Percentiles rank a stretch among this genome's conserved stretches.
Conservation (phyloP, 2,797 vertebrate species). For the Sphaeramia orbicularis region DNA sequence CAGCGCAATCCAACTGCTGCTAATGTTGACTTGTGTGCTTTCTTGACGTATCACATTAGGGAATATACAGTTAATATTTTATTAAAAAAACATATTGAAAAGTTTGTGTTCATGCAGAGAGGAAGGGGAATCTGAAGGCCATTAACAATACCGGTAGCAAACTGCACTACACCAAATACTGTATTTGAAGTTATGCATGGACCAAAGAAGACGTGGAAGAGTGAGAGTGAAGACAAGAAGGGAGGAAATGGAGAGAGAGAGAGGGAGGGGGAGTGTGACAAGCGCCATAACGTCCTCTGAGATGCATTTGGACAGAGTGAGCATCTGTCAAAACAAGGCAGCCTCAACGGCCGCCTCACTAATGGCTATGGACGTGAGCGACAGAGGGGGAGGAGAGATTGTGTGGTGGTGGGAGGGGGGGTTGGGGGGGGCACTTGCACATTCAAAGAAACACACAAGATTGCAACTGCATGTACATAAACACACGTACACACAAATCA, state of each 20-base stretch:
- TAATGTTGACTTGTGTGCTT: constrained; percentile 37
- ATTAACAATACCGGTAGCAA: not conserved
- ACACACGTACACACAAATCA: constrained; percentile 39
- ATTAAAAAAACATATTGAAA: not conserved
- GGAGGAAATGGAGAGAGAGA: constrained; percentile 52
- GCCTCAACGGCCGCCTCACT: constrained; percentile 82
- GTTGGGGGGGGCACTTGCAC: constrained; percentile 55
- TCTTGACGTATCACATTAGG: constrained; percentile 24
- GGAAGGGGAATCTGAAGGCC: constrained; percentile 4
- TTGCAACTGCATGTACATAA: constrained; percentile 21
- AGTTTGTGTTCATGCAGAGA: constrained; percentile 5
- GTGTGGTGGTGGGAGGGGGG: not conserved
- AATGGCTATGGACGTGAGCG: constrained; percentile 83
- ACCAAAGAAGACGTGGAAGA: constrained; percentile 29
- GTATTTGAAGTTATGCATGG: constrained; percentile 43
- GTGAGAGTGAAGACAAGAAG: constrained; percentile 49
- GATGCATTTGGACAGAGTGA: constrained; percentile 88
- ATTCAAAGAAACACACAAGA: constrained; percentile 64
- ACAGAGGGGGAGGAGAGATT: constrained; percentile 72
- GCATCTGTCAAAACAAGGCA: constrained; percentile 88
- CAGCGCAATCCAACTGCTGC: constrained; percentile 11
- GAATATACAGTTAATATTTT: not conserved
- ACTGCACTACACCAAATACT: constrained; percentile 10
- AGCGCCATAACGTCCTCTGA: constrained; percentile 85
- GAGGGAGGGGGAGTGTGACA: constrained; percentile 78